Percentiles rank a stretch among this genome's conserved stretches.
Conservation (phyloP, 2,888 invertebrate species). For the Allygus modestus region DNA sequence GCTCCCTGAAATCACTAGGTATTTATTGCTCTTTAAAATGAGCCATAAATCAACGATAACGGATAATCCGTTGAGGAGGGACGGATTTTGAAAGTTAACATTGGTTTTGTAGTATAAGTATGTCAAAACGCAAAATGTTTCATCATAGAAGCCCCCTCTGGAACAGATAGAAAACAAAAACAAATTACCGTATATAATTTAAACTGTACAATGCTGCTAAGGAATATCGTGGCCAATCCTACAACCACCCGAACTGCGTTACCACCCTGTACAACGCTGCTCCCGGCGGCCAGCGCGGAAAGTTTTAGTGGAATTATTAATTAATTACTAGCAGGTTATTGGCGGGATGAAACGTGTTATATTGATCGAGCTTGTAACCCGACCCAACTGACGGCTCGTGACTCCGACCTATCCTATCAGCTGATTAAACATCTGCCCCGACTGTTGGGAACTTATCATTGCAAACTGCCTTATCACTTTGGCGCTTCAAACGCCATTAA, state of each 20-base stretch:
- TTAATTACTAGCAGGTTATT: conserved; percentile 55
- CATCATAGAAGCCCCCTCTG: no score
- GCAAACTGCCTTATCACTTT: no score
- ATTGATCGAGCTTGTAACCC: conserved; percentile 30
- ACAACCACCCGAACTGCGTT: not conserved
- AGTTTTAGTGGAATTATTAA: conserved; percentile 27
- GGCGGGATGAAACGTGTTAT: conserved; percentile 37
- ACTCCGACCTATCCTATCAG: not conserved
- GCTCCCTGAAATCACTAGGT: no score
- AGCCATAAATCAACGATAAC: no score
- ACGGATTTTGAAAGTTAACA: no score
- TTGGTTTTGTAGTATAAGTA: no score
- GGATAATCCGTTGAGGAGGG: no score
- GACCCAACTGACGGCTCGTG: not conserved
- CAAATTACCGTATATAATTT: no score
- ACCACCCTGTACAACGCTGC: conserved; percentile 17
- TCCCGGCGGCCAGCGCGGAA: not conserved
- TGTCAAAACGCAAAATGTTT: no score
- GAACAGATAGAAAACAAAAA: no score
- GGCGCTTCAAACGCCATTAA: not conserved
- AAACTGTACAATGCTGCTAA: not conserved
- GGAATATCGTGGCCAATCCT: not conserved
- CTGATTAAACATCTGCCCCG: not conserved
- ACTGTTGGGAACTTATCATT: no score
- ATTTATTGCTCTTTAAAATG: no score